phyloP scores from a whole-genome alignment of 2,113 vertebrate species.

The Phodopus roborovskii region DNA sequence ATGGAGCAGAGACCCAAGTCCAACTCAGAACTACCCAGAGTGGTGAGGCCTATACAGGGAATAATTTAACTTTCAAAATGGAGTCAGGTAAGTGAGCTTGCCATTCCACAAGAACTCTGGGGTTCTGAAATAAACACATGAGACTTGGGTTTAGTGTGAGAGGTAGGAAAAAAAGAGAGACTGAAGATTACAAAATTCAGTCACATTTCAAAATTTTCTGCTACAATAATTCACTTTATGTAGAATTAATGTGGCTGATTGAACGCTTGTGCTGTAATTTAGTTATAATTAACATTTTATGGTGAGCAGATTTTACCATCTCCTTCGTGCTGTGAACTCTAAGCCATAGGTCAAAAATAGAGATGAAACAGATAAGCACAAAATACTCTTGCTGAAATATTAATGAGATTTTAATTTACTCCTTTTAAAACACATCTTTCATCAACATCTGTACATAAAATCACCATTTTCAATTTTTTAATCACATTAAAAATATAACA shows the following conservation, averaged over 20 bases:
- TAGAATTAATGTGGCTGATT: constrained; percentile 92
- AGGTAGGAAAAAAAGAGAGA: constrained; percentile 80
- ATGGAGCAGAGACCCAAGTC: not conserved
- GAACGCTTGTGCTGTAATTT: constrained; percentile 92
- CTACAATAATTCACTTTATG: constrained; percentile 93
- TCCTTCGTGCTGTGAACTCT: constrained; percentile 91
- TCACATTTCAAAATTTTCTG: constrained; percentile 94
- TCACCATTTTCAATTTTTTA: constrained; percentile 85
- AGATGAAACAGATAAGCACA: constrained; percentile 91
- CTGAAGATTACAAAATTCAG: constrained; percentile 89
- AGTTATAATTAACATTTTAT: constrained; percentile 93
- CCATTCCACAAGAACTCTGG: constrained; percentile 26
- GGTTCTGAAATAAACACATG: constrained; percentile 62
- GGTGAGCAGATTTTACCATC: constrained; percentile 90
- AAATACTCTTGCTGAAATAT: constrained; percentile 90
- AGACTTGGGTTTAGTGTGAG: constrained; percentile 68
- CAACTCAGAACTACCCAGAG: constrained; percentile 59
- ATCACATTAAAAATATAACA: constrained; percentile 87
- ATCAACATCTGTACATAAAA: constrained; percentile 87
- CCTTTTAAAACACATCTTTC: constrained; percentile 90
- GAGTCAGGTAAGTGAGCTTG: constrained; percentile 37
- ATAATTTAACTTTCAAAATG: constrained; percentile 67
- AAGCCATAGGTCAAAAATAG: constrained; percentile 91
- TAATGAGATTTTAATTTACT: constrained; percentile 93
- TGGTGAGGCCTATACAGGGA: not conserved